These are phyloP conservation scores for Macrostomum lignano DNA, from an alignment of 1,140 invertebrate species.

Conservation along the genomic window DNA sequence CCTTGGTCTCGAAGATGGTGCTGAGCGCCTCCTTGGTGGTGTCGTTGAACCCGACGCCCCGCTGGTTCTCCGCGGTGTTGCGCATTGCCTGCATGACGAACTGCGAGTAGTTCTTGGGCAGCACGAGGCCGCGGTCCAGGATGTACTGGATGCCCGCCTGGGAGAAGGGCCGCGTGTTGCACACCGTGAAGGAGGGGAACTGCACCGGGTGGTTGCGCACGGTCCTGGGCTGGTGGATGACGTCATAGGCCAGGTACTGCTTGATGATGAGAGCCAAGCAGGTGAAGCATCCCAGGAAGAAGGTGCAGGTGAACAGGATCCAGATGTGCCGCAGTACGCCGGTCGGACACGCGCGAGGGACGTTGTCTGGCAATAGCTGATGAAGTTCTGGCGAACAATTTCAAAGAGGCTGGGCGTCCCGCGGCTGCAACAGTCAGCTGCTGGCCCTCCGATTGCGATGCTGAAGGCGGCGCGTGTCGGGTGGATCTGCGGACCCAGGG, in stretches of 20 bases:
- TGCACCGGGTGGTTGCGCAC: neutral
- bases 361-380: neutral
- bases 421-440: too few relatives aligned
- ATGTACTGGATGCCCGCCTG: neutral
- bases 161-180: neutral
- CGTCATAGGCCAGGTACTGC: conserved; percentile 1
- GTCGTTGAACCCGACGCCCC: neutral
- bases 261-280: neutral
- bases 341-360: neutral
- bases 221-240: neutral
- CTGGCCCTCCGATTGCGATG: too few relatives aligned
- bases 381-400: neutral
- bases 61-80: neutral
- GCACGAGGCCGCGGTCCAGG: neutral
- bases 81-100: neutral
- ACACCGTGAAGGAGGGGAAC: neutral
- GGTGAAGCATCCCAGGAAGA: neutral
- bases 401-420: too few relatives aligned
- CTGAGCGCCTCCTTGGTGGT: neutral
- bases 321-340: neutral
- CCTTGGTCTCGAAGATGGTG: neutral
- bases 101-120: neutral
- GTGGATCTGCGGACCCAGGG: too few relatives aligned
- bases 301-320: neutral
- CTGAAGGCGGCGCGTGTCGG: too few relatives aligned